phyloP scores from a whole-genome alignment of 2,113 vertebrate species.

The Lepus timidus region DNA sequence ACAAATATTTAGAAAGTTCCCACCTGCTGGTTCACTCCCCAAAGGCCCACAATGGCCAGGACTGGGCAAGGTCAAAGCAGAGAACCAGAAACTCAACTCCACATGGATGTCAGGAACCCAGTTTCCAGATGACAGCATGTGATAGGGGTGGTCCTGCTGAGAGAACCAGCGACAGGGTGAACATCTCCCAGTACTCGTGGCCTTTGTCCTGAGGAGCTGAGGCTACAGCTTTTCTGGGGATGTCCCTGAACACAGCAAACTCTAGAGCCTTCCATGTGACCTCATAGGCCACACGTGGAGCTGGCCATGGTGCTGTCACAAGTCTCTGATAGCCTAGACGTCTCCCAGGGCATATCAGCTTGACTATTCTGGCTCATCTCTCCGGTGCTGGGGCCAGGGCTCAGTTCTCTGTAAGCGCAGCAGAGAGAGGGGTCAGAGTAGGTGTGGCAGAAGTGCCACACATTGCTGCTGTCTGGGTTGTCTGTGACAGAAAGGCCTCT shows the following conservation, averaged over 20 bases:
- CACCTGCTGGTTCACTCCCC: too few species aligned
- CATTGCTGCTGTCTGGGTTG: neutral
- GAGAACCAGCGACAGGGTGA: neutral
- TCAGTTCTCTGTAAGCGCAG: neutral
- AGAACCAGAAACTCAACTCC: too few species aligned
- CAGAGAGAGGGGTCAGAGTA: too few species aligned
- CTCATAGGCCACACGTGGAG: neutral
- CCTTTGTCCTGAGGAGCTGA: neutral
- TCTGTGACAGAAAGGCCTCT: neutral
- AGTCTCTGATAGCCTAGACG: too few species aligned
- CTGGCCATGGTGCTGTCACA: constrained; percentile 41
- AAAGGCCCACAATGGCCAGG: too few species aligned
- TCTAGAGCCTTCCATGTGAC: neutral
- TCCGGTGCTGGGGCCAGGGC: neutral
- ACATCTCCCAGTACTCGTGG: neutral
- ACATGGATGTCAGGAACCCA: too few species aligned
- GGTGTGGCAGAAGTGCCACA: neutral
- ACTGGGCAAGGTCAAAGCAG: too few species aligned
- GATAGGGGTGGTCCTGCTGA: neutral
- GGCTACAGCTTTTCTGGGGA: neutral
- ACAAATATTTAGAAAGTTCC: neutral
- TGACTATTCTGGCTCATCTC: neutral
- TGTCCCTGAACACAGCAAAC: neutral
- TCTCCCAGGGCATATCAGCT: neutral
- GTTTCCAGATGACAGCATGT: neutral